Evolutionary conservation across 2,888 invertebrate species (phyloP).

Genomic region (Agrotis clavis): DNA sequence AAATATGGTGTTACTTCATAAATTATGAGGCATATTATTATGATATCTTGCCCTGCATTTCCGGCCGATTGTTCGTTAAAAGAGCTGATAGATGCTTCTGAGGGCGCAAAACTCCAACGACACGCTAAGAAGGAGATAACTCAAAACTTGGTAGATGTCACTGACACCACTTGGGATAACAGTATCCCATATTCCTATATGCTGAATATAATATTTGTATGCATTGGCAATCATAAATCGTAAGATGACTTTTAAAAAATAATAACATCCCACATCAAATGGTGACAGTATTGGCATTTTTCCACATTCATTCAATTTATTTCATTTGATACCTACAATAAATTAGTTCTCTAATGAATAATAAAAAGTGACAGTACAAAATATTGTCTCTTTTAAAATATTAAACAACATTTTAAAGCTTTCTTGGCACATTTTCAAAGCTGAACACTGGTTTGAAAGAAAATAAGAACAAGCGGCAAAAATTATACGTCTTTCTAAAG

Average conservation of each 20-base stretch:
- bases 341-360: neutral
- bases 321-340: neutral
- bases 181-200: no score
- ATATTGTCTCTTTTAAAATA: neutral
- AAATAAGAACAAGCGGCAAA: slow-evolving; percentile 11
- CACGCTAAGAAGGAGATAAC: no score
- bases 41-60: no score
- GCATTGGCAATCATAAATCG: neutral
- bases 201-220: neutral
- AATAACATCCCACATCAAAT: neutral
- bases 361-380: neutral
- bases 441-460: slow-evolving; percentile 12
- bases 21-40: no score
- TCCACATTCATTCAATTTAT: neutral
- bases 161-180: no score
- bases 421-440: slow-evolving; percentile 17
- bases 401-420: neutral
- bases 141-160: no score
- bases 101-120: no score
- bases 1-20: no score
- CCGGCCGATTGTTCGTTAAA: no score
- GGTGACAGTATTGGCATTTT: neutral
- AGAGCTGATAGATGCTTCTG: no score
- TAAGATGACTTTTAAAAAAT: slow-evolving; percentile 4
- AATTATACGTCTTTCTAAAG: neutral